These are phyloP conservation scores for Ctenodactylus gundi DNA, from an alignment of 2,113 vertebrate species.

Conservation along the genomic window DNA sequence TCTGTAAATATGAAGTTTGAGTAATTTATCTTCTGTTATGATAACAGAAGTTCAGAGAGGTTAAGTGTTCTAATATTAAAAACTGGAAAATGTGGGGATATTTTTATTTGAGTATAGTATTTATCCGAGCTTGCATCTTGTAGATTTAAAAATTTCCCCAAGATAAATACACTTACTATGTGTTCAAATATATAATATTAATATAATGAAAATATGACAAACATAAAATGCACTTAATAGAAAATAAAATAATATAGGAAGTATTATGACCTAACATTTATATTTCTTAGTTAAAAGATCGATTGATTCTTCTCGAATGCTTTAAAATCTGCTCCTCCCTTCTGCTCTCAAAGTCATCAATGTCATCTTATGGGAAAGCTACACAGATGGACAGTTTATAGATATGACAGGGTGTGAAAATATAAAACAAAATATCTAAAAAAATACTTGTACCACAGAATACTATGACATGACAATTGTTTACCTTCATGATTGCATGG, in stretches of 20 bases:
- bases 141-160: too few relatives aligned
- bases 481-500: background rate
- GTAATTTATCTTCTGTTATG: conserved; percentile 12
- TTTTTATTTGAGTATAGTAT: conserved; percentile 3
- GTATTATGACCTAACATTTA: conserved; percentile 38
- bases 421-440: background rate
- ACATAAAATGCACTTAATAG: too few relatives aligned
- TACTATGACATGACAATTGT: background rate
- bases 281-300: conserved; percentile 45
- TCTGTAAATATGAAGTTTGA: conserved; percentile 45
- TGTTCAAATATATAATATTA: too few relatives aligned
- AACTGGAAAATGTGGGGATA: background rate
- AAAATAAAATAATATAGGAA: too few relatives aligned
- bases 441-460: background rate
- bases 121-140: conserved; percentile 40
- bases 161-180: too few relatives aligned
- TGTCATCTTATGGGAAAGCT: background rate
- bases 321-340: background rate
- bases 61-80: conserved; percentile 31
- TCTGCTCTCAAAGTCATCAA: background rate
- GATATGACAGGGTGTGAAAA: background rate
- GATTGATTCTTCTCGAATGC: conserved; percentile 27
- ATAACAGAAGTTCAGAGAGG: background rate
- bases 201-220: too few relatives aligned
- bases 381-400: background rate